phyloP scores from a whole-genome alignment of 30 jellyfish, hydroid and myxozoan genomes.

The Turritopsis dohrnii region DNA sequence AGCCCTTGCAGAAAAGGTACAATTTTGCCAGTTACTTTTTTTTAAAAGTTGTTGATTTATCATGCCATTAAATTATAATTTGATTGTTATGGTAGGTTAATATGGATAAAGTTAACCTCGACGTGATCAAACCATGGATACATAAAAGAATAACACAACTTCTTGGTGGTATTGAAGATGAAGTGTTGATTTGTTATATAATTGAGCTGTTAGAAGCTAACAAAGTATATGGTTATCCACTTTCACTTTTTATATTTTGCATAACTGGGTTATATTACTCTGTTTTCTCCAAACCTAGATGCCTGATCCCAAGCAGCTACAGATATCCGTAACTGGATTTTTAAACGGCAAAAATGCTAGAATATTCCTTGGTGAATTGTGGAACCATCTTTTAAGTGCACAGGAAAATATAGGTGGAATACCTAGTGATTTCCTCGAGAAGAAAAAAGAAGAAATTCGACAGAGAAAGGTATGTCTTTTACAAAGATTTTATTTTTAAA shows the following conservation, averaged over 20 bases:
- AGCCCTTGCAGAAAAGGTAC: constrained; percentile 56
- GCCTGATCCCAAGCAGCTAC: constrained; percentile 87
- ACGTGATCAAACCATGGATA: constrained; percentile 91
- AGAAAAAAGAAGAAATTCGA: constrained; percentile 90
- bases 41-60: not conserved
- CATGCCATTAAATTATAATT: not conserved
- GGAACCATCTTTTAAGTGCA: constrained; percentile 91
- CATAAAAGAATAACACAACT: constrained; percentile 65
- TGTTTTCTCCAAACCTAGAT: constrained; percentile 12
- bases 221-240: constrained; percentile 31
- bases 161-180: constrained; percentile 88
- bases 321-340: constrained; percentile 82
- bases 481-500: no score
- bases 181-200: constrained; percentile 71
- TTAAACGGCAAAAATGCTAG: constrained; percentile 95
- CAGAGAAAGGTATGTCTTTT: constrained; percentile 80
- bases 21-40: not conserved
- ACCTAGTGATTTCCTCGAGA: constrained; percentile 85
- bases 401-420: constrained; percentile 90
- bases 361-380: constrained; percentile 86
- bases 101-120: constrained; percentile 90
- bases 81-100: constrained; percentile 51
- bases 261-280: not conserved
- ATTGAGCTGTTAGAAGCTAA: constrained; percentile 58
- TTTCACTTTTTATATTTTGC: not conserved